phyloP scores from a whole-genome alignment of 2,113 vertebrate genomes.

The pig (Sus scrofa) region T2T-Sscrofa CM000826.6:105439501-105440000 shows the following conservation, averaged over 20 bases:
- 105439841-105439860: neutral
- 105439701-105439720: neutral
- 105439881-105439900: neutral
- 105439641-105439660: neutral
- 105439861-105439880: neutral
- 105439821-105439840: neutral
- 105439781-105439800: neutral
- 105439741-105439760: neutral
- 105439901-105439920: neutral
- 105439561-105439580: neutral
- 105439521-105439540: neutral
- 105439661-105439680: neutral
- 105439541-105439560: neutral
- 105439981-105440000: neutral
- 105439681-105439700: neutral
- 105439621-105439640: neutral
- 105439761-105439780: neutral
- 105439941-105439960: constrained; percentile 29
- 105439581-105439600: neutral
- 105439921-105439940: neutral
- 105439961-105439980: constrained; percentile 19
- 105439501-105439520: neutral
- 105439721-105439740: neutral
- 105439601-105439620: neutral
- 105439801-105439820: neutral